A percentile compares a stretch with the other conserved stretches of the same genome.
These are phyloP conservation scores for Gymnodraco acuticeps DNA, from an alignment of 2,797 vertebrate genomes.

Conservation along the genomic window DNA sequence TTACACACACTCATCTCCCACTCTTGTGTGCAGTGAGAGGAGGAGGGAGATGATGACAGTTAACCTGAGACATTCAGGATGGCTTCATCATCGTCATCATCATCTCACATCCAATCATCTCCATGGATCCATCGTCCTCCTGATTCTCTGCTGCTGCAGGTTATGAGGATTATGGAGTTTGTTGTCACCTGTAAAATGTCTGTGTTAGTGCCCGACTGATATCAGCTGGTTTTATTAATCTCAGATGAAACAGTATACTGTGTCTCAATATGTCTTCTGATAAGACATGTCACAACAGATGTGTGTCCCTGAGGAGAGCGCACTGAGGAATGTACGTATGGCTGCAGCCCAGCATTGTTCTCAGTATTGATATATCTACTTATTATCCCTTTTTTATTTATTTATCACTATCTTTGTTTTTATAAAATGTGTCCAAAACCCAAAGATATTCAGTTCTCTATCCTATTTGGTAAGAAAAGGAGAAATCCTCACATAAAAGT, in stretches of 20 bases:
- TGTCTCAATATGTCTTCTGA: not conserved
- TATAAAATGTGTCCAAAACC: not conserved
- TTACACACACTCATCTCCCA: constrained; percentile 26
- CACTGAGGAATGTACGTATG: not conserved
- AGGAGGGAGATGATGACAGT: constrained; percentile 43
- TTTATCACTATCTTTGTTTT: not conserved
- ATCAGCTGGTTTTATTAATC: not conserved
- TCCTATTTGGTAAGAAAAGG: not conserved
- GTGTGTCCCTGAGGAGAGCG: not conserved
- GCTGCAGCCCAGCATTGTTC: not conserved
- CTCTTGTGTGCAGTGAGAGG: constrained; percentile 50
- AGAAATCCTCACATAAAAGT: not conserved
- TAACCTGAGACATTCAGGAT: constrained; percentile 39
- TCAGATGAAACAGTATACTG: not conserved
- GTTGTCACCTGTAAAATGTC: constrained; percentile 26
- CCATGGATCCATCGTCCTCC: constrained; percentile 23
- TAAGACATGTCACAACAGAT: not conserved
- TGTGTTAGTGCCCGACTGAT: not conserved
- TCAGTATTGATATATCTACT: not conserved
- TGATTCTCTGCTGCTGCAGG: not conserved
- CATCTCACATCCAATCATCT: constrained; percentile 38
- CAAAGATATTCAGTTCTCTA: not conserved
- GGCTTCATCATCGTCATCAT: constrained; percentile 47
- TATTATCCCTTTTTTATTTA: not conserved
- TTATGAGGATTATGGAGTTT: constrained; percentile 17